Conservation (phyloP, 2,888 invertebrate genomes). For the Meteorus colon region DNA sequence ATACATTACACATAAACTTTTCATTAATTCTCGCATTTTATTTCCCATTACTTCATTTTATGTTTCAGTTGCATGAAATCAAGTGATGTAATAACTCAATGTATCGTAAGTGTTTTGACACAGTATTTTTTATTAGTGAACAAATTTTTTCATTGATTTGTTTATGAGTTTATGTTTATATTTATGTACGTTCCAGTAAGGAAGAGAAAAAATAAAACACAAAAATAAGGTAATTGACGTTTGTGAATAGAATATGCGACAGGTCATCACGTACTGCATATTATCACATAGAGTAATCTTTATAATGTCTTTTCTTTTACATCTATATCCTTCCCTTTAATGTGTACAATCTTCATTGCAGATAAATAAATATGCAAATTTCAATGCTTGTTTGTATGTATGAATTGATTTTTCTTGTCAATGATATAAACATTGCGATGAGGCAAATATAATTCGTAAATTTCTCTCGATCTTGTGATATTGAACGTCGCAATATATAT, state of each 20-base stretch:
- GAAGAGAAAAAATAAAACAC: constrained; percentile 15
- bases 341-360: neutral
- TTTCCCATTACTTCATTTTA: neutral
- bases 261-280: constrained; percentile 32
- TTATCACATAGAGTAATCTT: neutral
- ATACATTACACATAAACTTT: too few relatives aligned
- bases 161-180: too few relatives aligned
- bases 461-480: constrained; percentile 49
- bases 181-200: neutral
- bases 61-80: neutral
- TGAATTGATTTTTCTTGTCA: neutral
- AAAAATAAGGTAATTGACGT: constrained; percentile 19
- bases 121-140: constrained; percentile 25
- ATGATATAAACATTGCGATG: constrained; percentile 7
- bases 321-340: neutral
- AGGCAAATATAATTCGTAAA: constrained; percentile 47
- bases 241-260: constrained; percentile 30
- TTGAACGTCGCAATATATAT: constrained; percentile 42
- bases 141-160: constrained; percentile 2
- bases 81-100: constrained; percentile 21
- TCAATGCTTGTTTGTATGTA: neutral
- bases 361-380: neutral
- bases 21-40: too few relatives aligned
- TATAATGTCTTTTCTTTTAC: constrained; percentile 10
- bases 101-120: constrained; percentile 17